Evolutionary conservation across 2,888 invertebrate genomes (phyloP).

Genomic region (Eucera pruinosa): DNA sequence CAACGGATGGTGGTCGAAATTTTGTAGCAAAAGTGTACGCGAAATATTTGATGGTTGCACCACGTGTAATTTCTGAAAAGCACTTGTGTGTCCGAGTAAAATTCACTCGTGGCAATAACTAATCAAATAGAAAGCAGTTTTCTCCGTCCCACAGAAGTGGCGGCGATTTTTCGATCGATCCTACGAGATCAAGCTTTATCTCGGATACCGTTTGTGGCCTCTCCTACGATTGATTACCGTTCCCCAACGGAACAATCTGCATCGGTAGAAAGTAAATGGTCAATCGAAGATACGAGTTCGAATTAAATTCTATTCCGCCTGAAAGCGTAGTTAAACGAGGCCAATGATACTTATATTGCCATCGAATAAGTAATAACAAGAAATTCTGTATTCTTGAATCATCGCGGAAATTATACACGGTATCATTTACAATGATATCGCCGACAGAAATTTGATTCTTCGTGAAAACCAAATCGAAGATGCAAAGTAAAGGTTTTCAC

Average conservation of each 20-base stretch:
- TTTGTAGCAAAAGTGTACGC: background rate
- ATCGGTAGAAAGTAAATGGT: conserved; percentile 59
- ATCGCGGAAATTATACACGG: too few species aligned
- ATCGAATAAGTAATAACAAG: conserved; percentile 51
- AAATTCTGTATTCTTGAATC: conserved; percentile 11
- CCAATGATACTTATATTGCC: conserved; percentile 46
- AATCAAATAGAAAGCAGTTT: conserved; percentile 23
- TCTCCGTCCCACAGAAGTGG: conserved; percentile 19
- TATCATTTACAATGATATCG: too few species aligned
- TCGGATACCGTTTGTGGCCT: conserved; percentile 16
- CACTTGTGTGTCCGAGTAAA: background rate
- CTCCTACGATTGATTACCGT: conserved; percentile 43
- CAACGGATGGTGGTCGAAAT: too few species aligned
- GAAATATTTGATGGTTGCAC: background rate
- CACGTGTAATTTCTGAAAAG: background rate
- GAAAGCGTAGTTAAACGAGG: conserved; percentile 53
- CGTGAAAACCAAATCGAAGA: too few species aligned
- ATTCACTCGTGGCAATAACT: conserved; percentile 5
- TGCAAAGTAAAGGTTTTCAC: too few species aligned
- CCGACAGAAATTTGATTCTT: too few species aligned
- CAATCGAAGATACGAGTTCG: conserved; percentile 50
- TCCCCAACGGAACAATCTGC: conserved; percentile 33
- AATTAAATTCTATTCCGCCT: conserved; percentile 66
- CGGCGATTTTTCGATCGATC: conserved; percentile 36
- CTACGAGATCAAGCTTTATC: conserved; percentile 31